phyloP scores from a whole-genome alignment of 2,797 vertebrate genomes.

The Chanos chanos region DNA sequence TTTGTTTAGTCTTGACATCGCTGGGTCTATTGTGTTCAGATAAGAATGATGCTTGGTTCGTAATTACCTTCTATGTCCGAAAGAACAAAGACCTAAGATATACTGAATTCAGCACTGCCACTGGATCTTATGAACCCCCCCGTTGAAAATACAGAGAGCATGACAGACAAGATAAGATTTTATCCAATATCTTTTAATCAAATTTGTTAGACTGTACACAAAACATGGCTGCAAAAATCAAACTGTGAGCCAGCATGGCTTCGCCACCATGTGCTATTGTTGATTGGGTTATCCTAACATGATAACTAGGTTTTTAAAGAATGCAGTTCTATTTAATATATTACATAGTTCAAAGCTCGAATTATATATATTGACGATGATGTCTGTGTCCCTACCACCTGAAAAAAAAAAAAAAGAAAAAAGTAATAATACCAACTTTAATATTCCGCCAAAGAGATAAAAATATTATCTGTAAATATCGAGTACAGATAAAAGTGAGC shows the following conservation, averaged over 20 bases:
- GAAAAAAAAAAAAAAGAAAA: too few relatives aligned
- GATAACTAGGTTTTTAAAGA: slow-evolving; percentile 17
- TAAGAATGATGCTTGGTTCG: too few relatives aligned
- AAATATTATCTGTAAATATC: too few relatives aligned
- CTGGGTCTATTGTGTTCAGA: too few relatives aligned
- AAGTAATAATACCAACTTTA: too few relatives aligned
- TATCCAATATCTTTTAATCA: slow-evolving; percentile 33
- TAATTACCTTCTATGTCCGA: slow-evolving; percentile 29
- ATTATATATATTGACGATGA: too few relatives aligned
- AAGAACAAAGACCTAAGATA: slow-evolving; percentile 21
- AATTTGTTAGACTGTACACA: slow-evolving; percentile 12
- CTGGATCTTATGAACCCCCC: slow-evolving; percentile 2
- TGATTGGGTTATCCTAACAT: slow-evolving; percentile 23
- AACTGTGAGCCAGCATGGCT: background rate
- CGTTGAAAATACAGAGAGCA: slow-evolving; percentile 12
- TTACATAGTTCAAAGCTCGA: too few relatives aligned
- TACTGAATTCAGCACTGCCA: slow-evolving; percentile 7
- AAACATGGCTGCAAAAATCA: slow-evolving; percentile 8
- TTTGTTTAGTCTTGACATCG: too few relatives aligned
- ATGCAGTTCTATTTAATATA: too few relatives aligned
- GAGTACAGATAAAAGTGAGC: too few relatives aligned
- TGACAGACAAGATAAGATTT: slow-evolving; percentile 22
- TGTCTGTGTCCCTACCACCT: too few relatives aligned
- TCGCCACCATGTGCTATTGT: slow-evolving; percentile 4
- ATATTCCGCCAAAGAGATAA: too few relatives aligned